Base-by-base conservation (phyloP, 2,888 invertebrate species). In the Abrostola triplasia region DNA sequence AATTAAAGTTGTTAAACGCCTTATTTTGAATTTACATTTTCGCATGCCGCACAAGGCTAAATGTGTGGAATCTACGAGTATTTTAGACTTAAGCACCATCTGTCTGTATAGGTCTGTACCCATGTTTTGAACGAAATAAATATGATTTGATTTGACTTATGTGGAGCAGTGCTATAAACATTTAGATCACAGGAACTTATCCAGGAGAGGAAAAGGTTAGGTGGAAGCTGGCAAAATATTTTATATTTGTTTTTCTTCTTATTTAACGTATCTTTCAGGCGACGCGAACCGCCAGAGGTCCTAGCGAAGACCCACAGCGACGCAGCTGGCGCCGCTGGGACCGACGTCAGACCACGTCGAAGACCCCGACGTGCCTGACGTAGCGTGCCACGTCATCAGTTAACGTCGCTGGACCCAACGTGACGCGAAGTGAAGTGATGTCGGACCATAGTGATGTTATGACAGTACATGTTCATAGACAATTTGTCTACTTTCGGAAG, bases 271-370 rank as follows among this genome's bases (percentile, higher is more conserved):
- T 12, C 5, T 71, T 70, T 0, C 72, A 86, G 88, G 85, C 12
- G 90, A 89, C n/a, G 79, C 85, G 0, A 83, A 80, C 11, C 85
- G 88, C 7, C 88, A 85, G 74, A 88, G 93, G 44, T 91, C 92
- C 86, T 93, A 94, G 91, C 92, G 92, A 87, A 88, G 89, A 83
- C 84, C 87, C 7, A 89, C 90, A 83, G 91, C 89, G 86, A 88
- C 90, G 80, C 90, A 89, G 70, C 83, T 89, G 41, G 73, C 86
- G 36, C 71, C 86, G 37, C 83, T 89, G 54, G 84, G 85, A 53
- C 79, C 85, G 53, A 59, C 83, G 61, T 67, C 85, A 0, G 85
- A 86, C 24, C 88, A 84, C 64, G 77, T 73, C 65, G 74, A 77
- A 6, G 87, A 83, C 11, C 53, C 67, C 13, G 70, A 67, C 58